Evolutionary conservation across 2,797 vertebrate species (phyloP), one percentile per base, ranked within the genome.

Genomic region (Falco berigora): DNA sequence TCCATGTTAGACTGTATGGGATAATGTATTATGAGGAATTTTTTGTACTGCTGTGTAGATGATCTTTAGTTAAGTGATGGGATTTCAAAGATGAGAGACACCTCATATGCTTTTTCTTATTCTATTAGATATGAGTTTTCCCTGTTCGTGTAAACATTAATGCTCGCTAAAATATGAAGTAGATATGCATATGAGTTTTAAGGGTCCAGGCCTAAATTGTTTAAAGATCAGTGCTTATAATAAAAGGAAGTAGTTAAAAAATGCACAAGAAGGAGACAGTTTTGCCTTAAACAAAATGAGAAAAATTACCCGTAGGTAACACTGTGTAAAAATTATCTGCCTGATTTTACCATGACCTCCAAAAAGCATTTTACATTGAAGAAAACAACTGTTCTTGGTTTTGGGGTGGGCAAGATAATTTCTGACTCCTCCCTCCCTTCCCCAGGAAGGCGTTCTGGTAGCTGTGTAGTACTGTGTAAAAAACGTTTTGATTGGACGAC

Each of bases 1-100:
- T 74, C 25, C 9, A 3, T 0, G 0, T 72, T 69, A 49, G 36
- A 15, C 68, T 66, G 18, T 9, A 6, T 59, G 8, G 15, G 18
- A 53, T 88, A 63, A 55, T 5, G 2, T 64, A 30, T 55, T 66
- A 18, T 5, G n/a, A 75, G 36, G 74, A 46, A 59, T 7, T 24
- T 24, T 52, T 21, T 58, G 77, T 84, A 21, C 21, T 58, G 19
- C 49, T 73, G 8, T 52, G 8, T 69, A 66, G 73, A 32, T 74
- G 30, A 32, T 59, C 20, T 44, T 75, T 34, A 53, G 14, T 52
- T 86, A 27, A 77, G 17, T 67, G 44, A 38, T 34, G 36, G 40
- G 14, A 56, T 53, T 92, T 84, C 0, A 0, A 77, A 74, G 30
- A 63, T 61, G 32, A 34, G 58, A 92, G 21, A 14, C 12, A 10